Conservation (phyloP, 2,888 invertebrate genomes). For the Scaptomyza polygonia region DNA sequence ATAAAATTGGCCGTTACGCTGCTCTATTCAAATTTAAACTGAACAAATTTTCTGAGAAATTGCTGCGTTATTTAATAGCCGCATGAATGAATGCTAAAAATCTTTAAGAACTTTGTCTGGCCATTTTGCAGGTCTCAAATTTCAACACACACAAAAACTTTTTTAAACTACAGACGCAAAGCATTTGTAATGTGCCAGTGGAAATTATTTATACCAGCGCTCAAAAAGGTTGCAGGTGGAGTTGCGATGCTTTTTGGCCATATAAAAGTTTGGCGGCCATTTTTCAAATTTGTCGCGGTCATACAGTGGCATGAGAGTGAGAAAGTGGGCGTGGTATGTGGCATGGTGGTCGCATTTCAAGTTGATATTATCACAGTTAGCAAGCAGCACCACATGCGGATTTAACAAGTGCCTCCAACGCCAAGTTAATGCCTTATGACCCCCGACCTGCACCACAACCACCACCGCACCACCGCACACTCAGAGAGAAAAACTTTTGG, state of each 20-base stretch:
- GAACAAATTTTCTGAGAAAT: slow-evolving; percentile 4
- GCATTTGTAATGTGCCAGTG: slow-evolving; percentile 76
- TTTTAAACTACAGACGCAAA: slow-evolving; percentile 67
- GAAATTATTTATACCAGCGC: slow-evolving; percentile 74
- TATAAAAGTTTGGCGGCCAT: slow-evolving; percentile 72
- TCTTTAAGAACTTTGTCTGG: slow-evolving; percentile 48
- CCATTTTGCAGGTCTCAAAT: slow-evolving; percentile 31
- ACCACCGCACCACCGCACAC: not conserved
- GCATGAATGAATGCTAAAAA: slow-evolving; percentile 26
- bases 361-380: slow-evolving; percentile 71
- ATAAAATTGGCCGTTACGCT: not conserved
- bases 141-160: slow-evolving; percentile 47
- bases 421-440: slow-evolving; percentile 74
- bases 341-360: slow-evolving; percentile 56
- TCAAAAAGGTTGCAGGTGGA: slow-evolving; percentile 51
- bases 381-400: slow-evolving; percentile 62
- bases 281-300: slow-evolving; percentile 79
- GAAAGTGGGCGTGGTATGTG: not conserved
- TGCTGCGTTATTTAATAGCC: slow-evolving; percentile 46
- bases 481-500: slow-evolving; percentile 54
- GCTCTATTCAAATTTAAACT: slow-evolving; percentile 2
- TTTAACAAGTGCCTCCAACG: slow-evolving; percentile 61
- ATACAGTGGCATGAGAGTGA: not conserved
- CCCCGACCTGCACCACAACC: slow-evolving; percentile 31
- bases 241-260: slow-evolving; percentile 20